Base-by-base conservation (phyloP, 2,113 vertebrate species). In the Leucopsar rothschildi region DNA sequence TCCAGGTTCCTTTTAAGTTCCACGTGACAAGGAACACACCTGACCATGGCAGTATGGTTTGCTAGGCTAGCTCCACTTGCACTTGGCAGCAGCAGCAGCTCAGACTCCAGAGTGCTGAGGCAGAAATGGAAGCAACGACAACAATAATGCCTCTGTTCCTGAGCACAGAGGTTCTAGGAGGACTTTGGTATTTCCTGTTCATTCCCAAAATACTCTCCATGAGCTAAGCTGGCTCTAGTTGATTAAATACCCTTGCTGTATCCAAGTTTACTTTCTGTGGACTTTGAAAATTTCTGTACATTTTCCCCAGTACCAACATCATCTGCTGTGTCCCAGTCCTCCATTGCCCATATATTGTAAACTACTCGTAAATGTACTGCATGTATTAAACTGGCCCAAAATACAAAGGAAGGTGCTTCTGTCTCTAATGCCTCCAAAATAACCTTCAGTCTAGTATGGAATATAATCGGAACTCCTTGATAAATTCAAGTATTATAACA, bases 131-230 rank as follows among this genome's bases (percentile, higher is more conserved):
- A 94, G 84, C 8, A 6, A 55, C 24, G 33, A 78, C 65, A 94
- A 93, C 73, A 94, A 70, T 80, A 85, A 92, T 61, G 57, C 59
- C 31, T 76, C 88, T 94, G 53, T 87, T 91, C 55, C 60, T 88
- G 70, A 72, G 70, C 82, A 93, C 22, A 87, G 75, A 88, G 61
- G 44, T 72, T 95, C 87, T 80, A 85, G 66, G 28, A 93, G 44
- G 45, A 91, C 61, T 93, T 91, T 13, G 42, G 70, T 72, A 90
- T 87, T 96, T 93, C 70, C 75, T 91, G 49, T 57, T 94, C 79
- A 76, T 93, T 94, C 70, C 55, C 70, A 91, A 95, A 94, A 96
- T 93, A 91, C 17, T 61, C 49, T 49, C n/a, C 19, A 63, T 47
- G 56, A 92, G 47, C 52, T 95, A 96, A 91, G 35, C 18, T 84